phyloP scores from a whole-genome alignment of 2,113 vertebrate genomes.

The Cnemophilus loriae region DNA sequence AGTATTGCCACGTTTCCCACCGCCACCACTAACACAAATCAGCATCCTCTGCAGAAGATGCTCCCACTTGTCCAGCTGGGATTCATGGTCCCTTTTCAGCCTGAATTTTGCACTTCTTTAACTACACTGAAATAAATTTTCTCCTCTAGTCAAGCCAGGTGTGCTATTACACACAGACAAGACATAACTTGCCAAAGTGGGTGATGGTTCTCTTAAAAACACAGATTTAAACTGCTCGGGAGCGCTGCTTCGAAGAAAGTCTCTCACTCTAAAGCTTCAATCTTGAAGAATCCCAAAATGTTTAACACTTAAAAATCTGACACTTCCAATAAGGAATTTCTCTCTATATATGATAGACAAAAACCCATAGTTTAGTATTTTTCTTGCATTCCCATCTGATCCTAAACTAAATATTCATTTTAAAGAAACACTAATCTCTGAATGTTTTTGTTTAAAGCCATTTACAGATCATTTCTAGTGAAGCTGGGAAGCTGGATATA shows the following conservation, averaged over 20 bases:
- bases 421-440: background rate
- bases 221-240: background rate
- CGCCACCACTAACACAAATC: background rate
- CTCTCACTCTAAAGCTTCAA: background rate
- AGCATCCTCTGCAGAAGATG: background rate
- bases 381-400: background rate
- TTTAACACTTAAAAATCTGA: background rate
- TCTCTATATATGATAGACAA: background rate
- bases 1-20: background rate
- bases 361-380: background rate
- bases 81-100: background rate
- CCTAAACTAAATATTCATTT: background rate
- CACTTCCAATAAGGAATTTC: background rate
- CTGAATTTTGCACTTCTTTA: background rate
- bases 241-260: background rate
- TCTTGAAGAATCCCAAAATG: background rate
- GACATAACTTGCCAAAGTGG: background rate
- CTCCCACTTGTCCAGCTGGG: background rate
- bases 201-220: background rate
- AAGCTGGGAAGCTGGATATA: background rate
- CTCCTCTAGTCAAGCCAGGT: constrained; percentile 3
- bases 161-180: background rate
- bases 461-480: background rate
- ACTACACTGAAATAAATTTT: background rate
- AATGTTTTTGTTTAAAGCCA: background rate